These are phyloP conservation scores for Gobionotothen gibberifrons DNA, from an alignment of 2,797 vertebrate species.

Conservation along the genomic window DNA sequence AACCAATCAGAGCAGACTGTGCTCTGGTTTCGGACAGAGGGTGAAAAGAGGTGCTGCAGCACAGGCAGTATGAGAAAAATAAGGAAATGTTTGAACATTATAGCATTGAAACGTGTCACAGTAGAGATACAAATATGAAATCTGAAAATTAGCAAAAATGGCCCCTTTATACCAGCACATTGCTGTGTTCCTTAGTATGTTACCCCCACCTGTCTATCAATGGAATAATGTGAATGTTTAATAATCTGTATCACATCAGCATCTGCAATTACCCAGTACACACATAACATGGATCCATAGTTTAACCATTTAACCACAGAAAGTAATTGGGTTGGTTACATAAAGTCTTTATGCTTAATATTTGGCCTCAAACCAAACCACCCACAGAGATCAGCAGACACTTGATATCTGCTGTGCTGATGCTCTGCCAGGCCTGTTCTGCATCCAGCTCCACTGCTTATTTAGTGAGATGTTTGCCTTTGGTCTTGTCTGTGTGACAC, in stretches of 20 bases:
- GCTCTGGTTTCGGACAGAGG: too few species aligned
- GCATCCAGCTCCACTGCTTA: conserved; percentile 14
- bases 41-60: too few species aligned
- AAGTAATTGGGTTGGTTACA: conserved; percentile 8
- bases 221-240: not conserved
- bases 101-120: too few species aligned
- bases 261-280: not conserved
- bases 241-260: not conserved
- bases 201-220: not conserved
- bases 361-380: conserved; percentile 14
- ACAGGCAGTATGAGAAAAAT: too few species aligned
- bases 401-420: not conserved
- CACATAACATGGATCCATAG: not conserved
- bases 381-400: conserved; percentile 5
- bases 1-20: too few species aligned
- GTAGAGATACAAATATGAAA: too few species aligned
- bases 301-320: not conserved
- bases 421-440: conserved; percentile 5
- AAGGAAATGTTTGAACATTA: too few species aligned
- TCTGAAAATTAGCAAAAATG: too few species aligned
- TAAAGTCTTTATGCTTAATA: conserved; percentile 6
- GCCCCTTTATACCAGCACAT: too few species aligned
- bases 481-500: conserved; percentile 18
- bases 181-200: not conserved
- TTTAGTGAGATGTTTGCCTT: conserved; percentile 17